Evolutionary conservation across 2,113 vertebrate species (phyloP), one percentile per base, ranked within the genome.

Genomic region (Heloderma charlesbogerti): DNA sequence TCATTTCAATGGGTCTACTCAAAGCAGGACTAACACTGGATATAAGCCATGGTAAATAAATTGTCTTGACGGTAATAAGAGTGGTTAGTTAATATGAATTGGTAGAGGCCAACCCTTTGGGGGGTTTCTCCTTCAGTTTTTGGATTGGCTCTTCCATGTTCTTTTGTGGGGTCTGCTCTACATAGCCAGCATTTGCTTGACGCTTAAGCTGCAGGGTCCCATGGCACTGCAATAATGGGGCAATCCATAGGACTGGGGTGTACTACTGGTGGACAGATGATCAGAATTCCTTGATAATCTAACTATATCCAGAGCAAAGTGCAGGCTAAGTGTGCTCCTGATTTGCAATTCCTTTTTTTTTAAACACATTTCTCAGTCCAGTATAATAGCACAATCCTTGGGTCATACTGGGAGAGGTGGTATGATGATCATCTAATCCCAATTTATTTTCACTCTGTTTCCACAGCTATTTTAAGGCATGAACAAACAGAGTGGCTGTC

Each of bases 401-500:
- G 54, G 77, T 75, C 66, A 75, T 37, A 0, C 43, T 77, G 8
- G 86, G 89, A 88, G 91, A 9, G 8, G 34, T 45, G 72, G 20
- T 81, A 87, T 20, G n/a, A 87, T 20, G n/a, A 29, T 1, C 67
- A n/a, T 51, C 63, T 40, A 40, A 25, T 10, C 27, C 29, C 40
- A 7, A 10, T 66, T 27, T 63, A 45, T 45, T 45, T 63, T 54
- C 22, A 94, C 31, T 81, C 5, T 89, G 71, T 71, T 92, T 90
- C 89, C 74, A 93, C 90, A 69, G 93, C 91, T 90, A 88, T 92
- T 92, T 95, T 92, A 88, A 96, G 91, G 9, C 45, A 92, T 43
- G 60, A 66, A 88, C 84, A 51, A 63, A 20, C 89, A 93, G 90
- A 94, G 91, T 88, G 94, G 88, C 78, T 93, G 37, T 81, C 93